Evolutionary conservation across 2,888 invertebrate genomes (phyloP).

Genomic region (Rhamphomyia laevipes): DNA sequence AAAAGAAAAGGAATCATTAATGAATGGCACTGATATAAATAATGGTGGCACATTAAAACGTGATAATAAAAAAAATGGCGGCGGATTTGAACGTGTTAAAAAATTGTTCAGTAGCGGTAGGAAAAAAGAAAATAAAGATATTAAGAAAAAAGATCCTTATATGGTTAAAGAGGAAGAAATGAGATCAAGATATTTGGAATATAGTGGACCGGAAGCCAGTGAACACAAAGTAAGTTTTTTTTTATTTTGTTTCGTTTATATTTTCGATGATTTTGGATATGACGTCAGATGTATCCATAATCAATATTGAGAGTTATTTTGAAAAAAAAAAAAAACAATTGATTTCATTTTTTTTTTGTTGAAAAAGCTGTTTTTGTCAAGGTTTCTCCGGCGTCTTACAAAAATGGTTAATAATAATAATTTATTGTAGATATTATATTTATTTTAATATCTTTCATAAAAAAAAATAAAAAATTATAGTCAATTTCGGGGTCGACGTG

Average conservation of each 20-base stretch:
- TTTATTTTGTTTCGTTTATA: neutral
- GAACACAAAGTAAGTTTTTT: neutral
- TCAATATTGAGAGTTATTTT: no score
- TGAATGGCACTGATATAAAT: neutral
- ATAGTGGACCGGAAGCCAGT: conserved; percentile 25
- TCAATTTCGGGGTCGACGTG: neutral
- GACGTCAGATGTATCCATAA: no score
- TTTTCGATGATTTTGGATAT: no score
- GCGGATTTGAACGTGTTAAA: conserved; percentile 64
- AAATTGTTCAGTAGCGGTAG: conserved; percentile 58
- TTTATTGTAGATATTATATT: no score
- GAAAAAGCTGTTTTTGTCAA: no score
- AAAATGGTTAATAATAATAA: no score
- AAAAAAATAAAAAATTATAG: no score
- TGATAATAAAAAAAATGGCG: conserved; percentile 29
- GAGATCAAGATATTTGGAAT: conserved; percentile 46
- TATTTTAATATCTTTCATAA: no score
- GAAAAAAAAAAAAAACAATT: no score
- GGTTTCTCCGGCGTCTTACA: no score
- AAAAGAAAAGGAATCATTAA: neutral
- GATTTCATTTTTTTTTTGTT: no score
- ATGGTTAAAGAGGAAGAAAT: conserved; percentile 46
- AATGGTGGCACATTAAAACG: conserved; percentile 6
- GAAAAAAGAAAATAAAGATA: conserved; percentile 23
- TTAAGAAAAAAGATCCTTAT: conserved; percentile 26